phyloP scores from a whole-genome alignment of 2,888 invertebrate genomes.

The Tenthredo scrophulariae region DNA sequence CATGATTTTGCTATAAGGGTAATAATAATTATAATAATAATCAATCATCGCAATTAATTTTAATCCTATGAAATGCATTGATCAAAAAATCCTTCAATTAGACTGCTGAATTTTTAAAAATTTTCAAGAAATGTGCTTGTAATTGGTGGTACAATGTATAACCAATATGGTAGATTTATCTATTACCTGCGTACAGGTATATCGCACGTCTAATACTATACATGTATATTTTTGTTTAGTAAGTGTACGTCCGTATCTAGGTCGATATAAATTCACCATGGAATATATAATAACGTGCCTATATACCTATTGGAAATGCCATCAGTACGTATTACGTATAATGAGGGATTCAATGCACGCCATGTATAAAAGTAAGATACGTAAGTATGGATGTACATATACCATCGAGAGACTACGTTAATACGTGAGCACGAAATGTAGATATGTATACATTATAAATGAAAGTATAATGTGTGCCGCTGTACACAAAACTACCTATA shows the following conservation, averaged over 20 bases:
- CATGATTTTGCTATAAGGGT: background rate
- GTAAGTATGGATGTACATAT: background rate
- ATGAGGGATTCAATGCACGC: conserved; percentile 19
- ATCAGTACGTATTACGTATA: background rate
- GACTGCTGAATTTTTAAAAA: background rate
- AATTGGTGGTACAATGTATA: background rate
- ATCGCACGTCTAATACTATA: background rate
- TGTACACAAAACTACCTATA: background rate
- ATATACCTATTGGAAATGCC: background rate
- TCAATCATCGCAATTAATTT: no score
- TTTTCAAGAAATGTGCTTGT: no score
- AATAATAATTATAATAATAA: no score
- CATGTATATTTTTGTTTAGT: background rate
- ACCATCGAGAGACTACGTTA: background rate
- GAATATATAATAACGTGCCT: conserved; percentile 2
- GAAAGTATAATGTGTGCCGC: conserved; percentile 14
- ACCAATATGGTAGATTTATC: background rate
- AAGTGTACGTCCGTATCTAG: conserved; percentile 19
- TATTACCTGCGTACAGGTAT: background rate
- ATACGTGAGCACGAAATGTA: background rate
- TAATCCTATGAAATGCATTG: background rate
- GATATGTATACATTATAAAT: background rate
- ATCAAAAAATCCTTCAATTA: background rate
- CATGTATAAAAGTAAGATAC: background rate
- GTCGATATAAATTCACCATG: conserved; percentile 25